Evolutionary conservation across 2,888 invertebrate genomes (phyloP).

Genomic region (Acanthosoma haemorrhoidale): DNA sequence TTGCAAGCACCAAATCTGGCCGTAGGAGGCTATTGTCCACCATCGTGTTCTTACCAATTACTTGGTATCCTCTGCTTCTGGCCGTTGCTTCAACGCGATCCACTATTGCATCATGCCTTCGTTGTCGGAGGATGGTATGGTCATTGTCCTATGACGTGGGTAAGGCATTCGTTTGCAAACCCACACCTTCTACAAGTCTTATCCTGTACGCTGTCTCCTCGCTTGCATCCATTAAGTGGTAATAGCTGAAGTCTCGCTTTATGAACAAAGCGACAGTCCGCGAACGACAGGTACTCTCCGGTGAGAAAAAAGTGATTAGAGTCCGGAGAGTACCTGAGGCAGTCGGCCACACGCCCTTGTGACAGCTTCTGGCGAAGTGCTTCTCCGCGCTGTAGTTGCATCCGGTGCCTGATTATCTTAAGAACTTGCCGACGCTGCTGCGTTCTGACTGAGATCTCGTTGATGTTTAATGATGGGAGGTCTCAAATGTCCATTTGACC

Average conservation of each 20-base stretch:
- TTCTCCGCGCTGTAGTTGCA: neutral
- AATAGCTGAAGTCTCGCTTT: constrained; percentile 32
- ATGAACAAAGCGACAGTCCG: no score
- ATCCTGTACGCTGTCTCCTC: no score
- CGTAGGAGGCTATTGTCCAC: constrained; percentile 11
- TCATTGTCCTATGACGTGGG: constrained; percentile 26
- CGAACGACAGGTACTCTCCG: no score
- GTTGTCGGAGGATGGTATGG: neutral
- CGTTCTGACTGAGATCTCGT: neutral
- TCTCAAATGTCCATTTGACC: neutral
- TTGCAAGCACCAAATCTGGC: neutral
- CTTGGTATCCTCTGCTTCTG: neutral
- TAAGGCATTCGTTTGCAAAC: neutral
- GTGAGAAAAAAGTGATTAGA: no score
- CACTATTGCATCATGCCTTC: constrained; percentile 17
- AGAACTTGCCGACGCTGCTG: neutral
- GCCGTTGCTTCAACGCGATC: neutral
- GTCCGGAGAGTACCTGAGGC: no score
- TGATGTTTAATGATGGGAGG: neutral
- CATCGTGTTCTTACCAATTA: constrained; percentile 12
- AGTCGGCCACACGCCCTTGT: no score
- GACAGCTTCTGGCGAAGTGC: constrained; percentile 40
- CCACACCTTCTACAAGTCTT: no score
- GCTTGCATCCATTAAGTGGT: constrained; percentile 30
- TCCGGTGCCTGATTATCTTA: neutral